Conservation (phyloP, 2,113 vertebrate species). For the Xenopus laevis region DNA sequence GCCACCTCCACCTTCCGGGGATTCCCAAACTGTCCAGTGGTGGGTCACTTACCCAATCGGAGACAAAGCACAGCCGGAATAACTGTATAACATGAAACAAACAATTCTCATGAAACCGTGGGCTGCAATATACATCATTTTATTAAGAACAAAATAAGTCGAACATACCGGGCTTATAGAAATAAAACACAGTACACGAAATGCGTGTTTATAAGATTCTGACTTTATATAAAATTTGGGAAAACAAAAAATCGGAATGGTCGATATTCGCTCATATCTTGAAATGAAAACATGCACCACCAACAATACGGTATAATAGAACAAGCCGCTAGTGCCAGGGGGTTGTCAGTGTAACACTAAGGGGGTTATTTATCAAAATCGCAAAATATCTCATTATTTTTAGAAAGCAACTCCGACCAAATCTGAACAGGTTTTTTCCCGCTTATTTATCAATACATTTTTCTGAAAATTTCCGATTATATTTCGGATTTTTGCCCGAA, state of each 20-base stretch:
- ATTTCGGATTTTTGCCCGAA: too few relatives aligned
- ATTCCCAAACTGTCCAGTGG: too few relatives aligned
- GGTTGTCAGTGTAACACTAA: constrained; percentile 25
- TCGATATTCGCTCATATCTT: constrained; percentile 56
- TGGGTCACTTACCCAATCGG: too few relatives aligned
- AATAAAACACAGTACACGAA: constrained; percentile 73
- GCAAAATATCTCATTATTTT: too few relatives aligned
- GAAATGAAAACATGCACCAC: constrained; percentile 80
- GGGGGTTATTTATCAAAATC: too few relatives aligned
- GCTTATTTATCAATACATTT: too few relatives aligned
- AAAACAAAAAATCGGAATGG: constrained; percentile 45
- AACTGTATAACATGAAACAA: constrained; percentile 40
- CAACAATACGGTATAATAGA: constrained; percentile 57
- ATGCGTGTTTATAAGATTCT: constrained; percentile 67
- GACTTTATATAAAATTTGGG: constrained; percentile 68
- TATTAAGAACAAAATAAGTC: constrained; percentile 63
- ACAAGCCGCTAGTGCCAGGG: constrained; percentile 50
- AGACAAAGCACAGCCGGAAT: too few relatives aligned
- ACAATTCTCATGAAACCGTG: constrained; percentile 54
- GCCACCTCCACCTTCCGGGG: too few relatives aligned
- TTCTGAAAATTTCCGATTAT: too few relatives aligned
- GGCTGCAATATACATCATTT: constrained; percentile 55
- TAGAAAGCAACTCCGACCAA: too few relatives aligned
- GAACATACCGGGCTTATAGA: constrained; percentile 74
- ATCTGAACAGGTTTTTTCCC: too few relatives aligned